Conservation (phyloP, 2,888 invertebrate species). For the Pogonocherus hispidulus region DNA sequence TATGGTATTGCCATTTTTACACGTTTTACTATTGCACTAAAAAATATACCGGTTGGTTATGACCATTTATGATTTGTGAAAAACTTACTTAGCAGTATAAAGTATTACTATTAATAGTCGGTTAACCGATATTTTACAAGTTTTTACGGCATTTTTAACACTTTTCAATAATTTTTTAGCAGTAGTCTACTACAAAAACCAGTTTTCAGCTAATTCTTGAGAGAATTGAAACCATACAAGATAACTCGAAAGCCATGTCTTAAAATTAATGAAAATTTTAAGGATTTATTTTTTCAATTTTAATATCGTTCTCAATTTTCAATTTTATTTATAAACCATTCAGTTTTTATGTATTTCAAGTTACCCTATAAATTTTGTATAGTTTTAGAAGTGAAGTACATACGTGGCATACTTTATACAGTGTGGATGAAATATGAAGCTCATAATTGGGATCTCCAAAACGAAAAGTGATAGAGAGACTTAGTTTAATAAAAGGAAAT, state of each 20-base stretch:
- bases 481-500: too few species aligned
- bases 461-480: too few species aligned
- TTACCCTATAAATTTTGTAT: slow-evolving; percentile 3
- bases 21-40: slow-evolving; percentile 69
- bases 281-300: too few species aligned
- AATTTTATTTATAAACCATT: too few species aligned
- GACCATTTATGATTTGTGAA: slow-evolving; percentile 46
- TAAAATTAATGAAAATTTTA: not conserved
- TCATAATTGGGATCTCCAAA: too few species aligned
- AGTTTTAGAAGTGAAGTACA: not conserved
- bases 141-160: slow-evolving; percentile 27
- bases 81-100: slow-evolving; percentile 30
- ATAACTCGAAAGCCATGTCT: not conserved
- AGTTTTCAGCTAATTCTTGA: slow-evolving; percentile 4
- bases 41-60: slow-evolving; percentile 59
- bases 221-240: slow-evolving; percentile 3
- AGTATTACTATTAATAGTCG: slow-evolving; percentile 21
- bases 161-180: not conserved
- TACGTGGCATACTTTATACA: not conserved
- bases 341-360: not conserved
- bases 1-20: slow-evolving; percentile 70
- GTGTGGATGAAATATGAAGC: too few species aligned
- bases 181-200: not conserved
- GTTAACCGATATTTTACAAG: slow-evolving; percentile 15
- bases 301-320: too few species aligned